Base-by-base conservation (phyloP, 2,113 vertebrate genomes). In the Stigmatopora nigra region DNA sequence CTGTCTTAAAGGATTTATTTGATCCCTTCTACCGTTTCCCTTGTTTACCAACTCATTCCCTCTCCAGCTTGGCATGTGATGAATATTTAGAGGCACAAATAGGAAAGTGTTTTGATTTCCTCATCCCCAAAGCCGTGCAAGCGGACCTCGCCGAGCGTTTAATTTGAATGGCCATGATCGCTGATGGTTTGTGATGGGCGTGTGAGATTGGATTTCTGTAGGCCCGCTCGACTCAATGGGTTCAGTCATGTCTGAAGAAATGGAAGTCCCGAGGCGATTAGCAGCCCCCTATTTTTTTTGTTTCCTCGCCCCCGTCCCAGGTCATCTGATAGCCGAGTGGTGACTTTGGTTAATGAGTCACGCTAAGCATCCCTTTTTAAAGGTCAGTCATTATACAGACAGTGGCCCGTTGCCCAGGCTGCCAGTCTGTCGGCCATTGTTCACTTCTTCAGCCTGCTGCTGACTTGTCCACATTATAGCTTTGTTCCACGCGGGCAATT, bases 311-410 rank as follows among this genome's bases (percentile, higher is more conserved):
- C 35, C 89, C 79, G 75, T 84, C 89, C 82, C 78, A 90, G 92
- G 83, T 90, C 91, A 87, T 88, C 91, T 90, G 68, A 90, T 91
- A 90, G 85, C 90, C 84, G 69, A 67, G 88, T 80, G 88, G 70
- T 88, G 90, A 91, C 84, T 92, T 84, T 84, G 86, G 85, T 87
- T 88, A 84, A 92, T 90, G 75, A 82, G 76, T 91, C 53, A 61
- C 61, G 73, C 81, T 88, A 85, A 90, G 91, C 84, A 84, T 90
- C 85, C 82, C 85, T 36, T 31, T n/a, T 88, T 91, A 91, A 89
- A 92, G 91, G 92, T 92, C 90, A 81, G 85, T 88, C 84, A 86
- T 83, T 90, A 88, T 90, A 88, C 82, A 84, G 80, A 86, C 79
- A 60, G 82, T 82, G 61, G 65, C 88, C 67, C 63, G 85, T 70